Evolutionary conservation across 1,140 invertebrate species (phyloP).

Genomic region (Limonius californicus): DNA sequence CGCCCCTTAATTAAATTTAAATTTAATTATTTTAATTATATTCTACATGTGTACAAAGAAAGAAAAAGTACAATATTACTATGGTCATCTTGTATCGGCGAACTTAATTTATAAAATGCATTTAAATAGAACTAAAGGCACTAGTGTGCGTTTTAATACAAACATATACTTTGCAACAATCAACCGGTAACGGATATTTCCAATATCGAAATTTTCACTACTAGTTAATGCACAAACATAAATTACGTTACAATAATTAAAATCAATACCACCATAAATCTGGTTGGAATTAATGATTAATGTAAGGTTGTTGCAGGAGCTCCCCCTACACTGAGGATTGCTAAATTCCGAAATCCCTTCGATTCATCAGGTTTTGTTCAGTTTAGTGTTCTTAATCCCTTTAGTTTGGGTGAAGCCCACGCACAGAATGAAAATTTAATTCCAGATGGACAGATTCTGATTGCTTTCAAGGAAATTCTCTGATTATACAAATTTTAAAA

Average conservation of each 20-base stretch:
- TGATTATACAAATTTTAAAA: neutral
- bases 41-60: no score
- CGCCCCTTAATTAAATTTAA: no score
- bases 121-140: no score
- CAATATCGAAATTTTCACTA: no score
- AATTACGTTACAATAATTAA: neutral
- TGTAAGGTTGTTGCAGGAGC: neutral
- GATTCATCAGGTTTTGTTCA: neutral
- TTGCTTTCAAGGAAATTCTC: neutral
- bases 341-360: neutral
- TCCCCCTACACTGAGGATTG: neutral
- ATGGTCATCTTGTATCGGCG: no score
- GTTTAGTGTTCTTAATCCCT: slow-evolving; percentile 1
- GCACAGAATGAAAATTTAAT: slow-evolving; percentile 1
- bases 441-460: slow-evolving; percentile 1
- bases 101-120: no score
- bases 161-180: no score
- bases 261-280: neutral
- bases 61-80: no score
- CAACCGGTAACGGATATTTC: no score
- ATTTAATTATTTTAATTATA: no score
- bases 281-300: neutral
- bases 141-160: no score
- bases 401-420: neutral
- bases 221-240: neutral